These are phyloP conservation scores for Chiloscyllium plagiosum DNA, from an alignment of 2,113 vertebrate species.

Conservation along the genomic window DNA sequence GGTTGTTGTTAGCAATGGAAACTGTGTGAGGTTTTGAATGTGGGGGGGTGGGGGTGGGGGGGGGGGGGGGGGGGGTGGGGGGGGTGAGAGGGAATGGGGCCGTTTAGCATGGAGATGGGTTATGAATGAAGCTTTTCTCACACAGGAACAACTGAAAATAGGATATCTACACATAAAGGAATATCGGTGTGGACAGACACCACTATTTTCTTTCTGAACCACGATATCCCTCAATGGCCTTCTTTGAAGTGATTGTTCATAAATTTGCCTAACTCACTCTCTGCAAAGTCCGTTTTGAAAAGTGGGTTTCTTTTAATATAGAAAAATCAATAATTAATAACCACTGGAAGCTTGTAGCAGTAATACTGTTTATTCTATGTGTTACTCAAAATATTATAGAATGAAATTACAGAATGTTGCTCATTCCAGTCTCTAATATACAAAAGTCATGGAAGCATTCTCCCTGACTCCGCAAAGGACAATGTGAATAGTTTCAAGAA, in stretches of 20 bases:
- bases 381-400: not conserved
- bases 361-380: not conserved
- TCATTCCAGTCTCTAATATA: not conserved
- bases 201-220: not conserved
- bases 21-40: constrained; percentile 64
- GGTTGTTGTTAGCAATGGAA: constrained; percentile 70
- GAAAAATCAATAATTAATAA: constrained; percentile 13
- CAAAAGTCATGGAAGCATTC: not conserved
- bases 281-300: not conserved
- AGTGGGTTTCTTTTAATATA: not conserved
- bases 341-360: not conserved
- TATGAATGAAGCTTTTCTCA: constrained; percentile 35
- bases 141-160: constrained; percentile 35
- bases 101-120: constrained; percentile 36
- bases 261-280: not conserved
- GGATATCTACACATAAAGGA: constrained; percentile 32
- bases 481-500: not conserved
- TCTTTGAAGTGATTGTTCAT: constrained; percentile 12
- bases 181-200: constrained; percentile 15
- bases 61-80: constrained; percentile 38
- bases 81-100: not conserved
- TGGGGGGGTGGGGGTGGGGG: constrained; percentile 43
- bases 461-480: not conserved
- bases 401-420: not conserved
- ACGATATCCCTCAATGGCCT: not conserved